A percentile compares a stretch with the other conserved stretches of the same genome.
Conservation (phyloP, 2,113 vertebrate species). For the Misgurnus mizolepis region DNA sequence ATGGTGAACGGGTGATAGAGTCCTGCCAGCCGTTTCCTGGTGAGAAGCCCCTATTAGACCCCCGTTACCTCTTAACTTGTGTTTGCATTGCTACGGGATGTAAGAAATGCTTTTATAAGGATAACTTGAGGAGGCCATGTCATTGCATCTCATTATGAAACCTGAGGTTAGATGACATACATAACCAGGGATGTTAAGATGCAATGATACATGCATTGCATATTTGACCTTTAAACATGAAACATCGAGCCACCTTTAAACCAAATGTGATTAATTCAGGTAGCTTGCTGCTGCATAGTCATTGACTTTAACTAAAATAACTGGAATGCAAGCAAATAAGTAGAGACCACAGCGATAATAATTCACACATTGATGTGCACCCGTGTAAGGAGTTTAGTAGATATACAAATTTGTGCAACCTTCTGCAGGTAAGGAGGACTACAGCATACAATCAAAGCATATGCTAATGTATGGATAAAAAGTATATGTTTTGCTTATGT, state of each 20-base stretch:
- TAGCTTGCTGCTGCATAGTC: no score
- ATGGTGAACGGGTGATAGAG: conserved; percentile 55
- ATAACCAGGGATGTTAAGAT: not conserved
- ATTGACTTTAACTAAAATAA: no score
- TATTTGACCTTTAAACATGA: not conserved
- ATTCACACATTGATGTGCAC: no score
- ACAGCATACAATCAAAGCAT: no score
- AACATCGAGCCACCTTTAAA: not conserved
- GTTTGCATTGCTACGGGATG: conserved; percentile 45
- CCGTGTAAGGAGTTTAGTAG: no score
- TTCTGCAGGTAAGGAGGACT: no score
- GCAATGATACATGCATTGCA: not conserved
- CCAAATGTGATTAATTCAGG: no score
- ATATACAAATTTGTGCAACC: no score
- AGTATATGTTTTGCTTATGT: no score
- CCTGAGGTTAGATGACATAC: not conserved
- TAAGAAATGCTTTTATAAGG: conserved; percentile 12
- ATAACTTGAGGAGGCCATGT: not conserved
- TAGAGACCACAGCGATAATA: no score
- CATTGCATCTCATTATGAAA: not conserved
- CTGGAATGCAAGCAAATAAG: no score
- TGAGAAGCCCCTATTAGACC: conserved; percentile 59
- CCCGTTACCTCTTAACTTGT: conserved; percentile 34
- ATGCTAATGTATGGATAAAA: no score
- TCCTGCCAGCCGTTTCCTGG: conserved; percentile 51